phyloP scores from a whole-genome alignment of 1,140 invertebrate genomes.

The Lucilia cuprina region DNA sequence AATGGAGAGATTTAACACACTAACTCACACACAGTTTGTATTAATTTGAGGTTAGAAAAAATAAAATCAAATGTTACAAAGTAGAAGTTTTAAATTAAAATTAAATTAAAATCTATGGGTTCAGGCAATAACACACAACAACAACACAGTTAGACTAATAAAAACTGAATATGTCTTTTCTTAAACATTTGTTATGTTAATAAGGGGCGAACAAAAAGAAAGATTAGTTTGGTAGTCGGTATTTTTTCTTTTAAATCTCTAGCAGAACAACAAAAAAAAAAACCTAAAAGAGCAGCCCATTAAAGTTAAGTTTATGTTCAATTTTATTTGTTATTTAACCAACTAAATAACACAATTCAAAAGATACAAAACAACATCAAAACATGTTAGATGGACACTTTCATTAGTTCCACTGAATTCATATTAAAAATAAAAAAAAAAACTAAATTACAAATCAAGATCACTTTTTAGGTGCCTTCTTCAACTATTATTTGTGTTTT shows the following conservation, averaged over 20 bases:
- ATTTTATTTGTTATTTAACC: background rate
- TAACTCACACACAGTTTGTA: background rate
- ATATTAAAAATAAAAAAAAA: background rate
- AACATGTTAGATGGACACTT: slow-evolving; percentile 26
- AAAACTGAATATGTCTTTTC: too few species aligned
- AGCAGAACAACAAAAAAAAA: background rate
- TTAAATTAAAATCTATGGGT: too few species aligned
- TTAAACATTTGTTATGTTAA: too few species aligned
- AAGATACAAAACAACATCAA: too few species aligned
- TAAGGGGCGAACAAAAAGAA: too few species aligned
- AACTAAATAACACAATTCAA: background rate
- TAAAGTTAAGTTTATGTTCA: slow-evolving; percentile 15
- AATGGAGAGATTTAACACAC: slow-evolving; percentile 24
- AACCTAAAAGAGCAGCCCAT: background rate
- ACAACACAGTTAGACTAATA: too few species aligned
- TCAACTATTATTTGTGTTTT: too few species aligned
- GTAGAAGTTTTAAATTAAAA: too few species aligned
- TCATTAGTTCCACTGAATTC: slow-evolving; percentile 26
- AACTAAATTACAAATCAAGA: background rate
- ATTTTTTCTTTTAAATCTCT: background rate
- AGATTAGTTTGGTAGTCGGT: background rate
- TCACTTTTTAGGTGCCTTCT: too few species aligned
- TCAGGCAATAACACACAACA: too few species aligned
- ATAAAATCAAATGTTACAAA: too few species aligned
- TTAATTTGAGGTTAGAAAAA: too few species aligned